Evolutionary conservation across 2,888 invertebrate species (phyloP), one percentile per base, ranked within the genome.

Genomic region (Gibbula magus): DNA sequence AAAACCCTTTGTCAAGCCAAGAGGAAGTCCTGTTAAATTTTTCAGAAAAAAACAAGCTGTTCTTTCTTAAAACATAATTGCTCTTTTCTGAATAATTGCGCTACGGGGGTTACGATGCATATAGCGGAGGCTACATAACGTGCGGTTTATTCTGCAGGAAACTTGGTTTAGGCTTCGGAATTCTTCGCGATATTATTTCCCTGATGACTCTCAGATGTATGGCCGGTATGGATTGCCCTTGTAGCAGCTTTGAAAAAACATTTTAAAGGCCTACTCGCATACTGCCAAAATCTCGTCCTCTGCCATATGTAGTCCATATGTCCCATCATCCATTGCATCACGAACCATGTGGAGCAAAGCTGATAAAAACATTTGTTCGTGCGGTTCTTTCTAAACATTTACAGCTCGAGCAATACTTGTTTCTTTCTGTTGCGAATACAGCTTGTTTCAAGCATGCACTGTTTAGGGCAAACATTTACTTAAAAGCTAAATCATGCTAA

Each of bases 1-100:
- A 61, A 61, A 61, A 61, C 61, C 61, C 61, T 61, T 61, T 61
- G 61, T 61, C 61, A 61, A 29, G 13, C 29, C 29, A 61, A 25
- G 29, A 61, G 61, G 61, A 61, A 61, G 61, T 61, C 61, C 16
- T 61, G 29, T 29, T 25, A 61, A 61, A 61, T 61, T 61, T 29
- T 29, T 61, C 29, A 29, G 29, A 25, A 61, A 61, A 61, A 61
- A 61, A 25, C 61, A 29, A 25, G 61, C 25, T 29, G 25, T 61
- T 61, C 61, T 61, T 61, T 29, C 61, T 29, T 61, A 61, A 61
- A 61, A 61, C 61, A 61, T 25, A 61, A 61, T 61, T 61, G 61
- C 61, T 29, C 61, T 18, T 25, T 61, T 61, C 29, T 61, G 61
- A 61, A 61, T 61, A 61, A 61, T 61, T 61, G 61, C 61, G 29